Evolutionary conservation across 2,113 vertebrate species (phyloP).

Genomic region (Anolis carolinensis): DNA sequence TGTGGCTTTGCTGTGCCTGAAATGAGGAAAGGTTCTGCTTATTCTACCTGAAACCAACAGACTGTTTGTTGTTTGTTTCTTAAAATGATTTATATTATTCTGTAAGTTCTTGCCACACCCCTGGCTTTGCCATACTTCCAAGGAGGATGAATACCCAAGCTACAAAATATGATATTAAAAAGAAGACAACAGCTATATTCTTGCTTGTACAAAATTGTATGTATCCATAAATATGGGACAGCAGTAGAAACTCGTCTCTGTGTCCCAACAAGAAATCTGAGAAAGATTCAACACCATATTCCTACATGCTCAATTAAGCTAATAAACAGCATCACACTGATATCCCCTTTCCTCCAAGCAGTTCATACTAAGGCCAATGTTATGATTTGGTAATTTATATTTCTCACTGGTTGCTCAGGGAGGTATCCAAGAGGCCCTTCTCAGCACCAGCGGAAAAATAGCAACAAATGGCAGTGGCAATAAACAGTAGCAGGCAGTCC

Average conservation of each 20-base stretch:
- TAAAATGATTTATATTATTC: background rate
- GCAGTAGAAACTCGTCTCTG: background rate
- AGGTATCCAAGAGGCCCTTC: too few species aligned
- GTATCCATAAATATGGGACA: background rate
- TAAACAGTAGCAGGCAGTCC: too few species aligned
- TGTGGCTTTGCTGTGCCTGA: conserved; percentile 46
- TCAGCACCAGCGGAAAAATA: too few species aligned
- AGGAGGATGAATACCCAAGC: background rate
- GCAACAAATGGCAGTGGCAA: too few species aligned
- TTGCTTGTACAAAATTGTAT: background rate
- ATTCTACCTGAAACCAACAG: background rate
- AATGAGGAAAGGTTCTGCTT: background rate
- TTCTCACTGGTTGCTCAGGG: too few species aligned
- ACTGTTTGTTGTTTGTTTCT: background rate
- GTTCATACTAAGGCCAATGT: too few species aligned
- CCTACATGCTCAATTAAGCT: too few species aligned
- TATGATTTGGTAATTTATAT: too few species aligned
- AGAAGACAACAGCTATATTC: background rate
- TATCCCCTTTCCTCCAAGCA: background rate
- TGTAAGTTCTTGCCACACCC: background rate
- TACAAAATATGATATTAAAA: background rate
- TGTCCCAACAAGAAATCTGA: too few species aligned
- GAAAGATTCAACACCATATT: background rate
- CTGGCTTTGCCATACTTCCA: background rate
- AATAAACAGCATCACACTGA: background rate